phyloP scores from a whole-genome alignment of 2,888 invertebrate species.

The Amaurobius ferox region DNA sequence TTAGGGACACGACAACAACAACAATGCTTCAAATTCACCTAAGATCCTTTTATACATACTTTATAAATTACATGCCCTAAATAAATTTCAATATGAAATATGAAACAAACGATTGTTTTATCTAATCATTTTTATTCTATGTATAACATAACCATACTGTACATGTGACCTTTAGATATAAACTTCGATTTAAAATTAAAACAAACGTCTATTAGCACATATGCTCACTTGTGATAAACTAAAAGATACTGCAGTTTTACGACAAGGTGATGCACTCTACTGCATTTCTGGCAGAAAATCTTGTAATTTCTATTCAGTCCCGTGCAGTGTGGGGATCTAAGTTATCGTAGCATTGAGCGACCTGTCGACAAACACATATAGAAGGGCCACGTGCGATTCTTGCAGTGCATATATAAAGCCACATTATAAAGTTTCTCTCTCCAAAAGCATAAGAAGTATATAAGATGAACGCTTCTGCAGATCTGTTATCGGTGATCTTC shows the following conservation, averaged over 20 bases:
- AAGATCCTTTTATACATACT: too few relatives aligned
- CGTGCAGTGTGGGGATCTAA: slow-evolving; percentile 10
- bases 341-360: slow-evolving; percentile 57
- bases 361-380: slow-evolving; percentile 53
- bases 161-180: too few relatives aligned
- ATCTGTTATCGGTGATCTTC: not conserved
- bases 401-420: slow-evolving; percentile 60
- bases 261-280: not conserved
- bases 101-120: too few relatives aligned
- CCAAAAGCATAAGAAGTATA: slow-evolving; percentile 22
- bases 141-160: too few relatives aligned
- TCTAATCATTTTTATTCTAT: too few relatives aligned
- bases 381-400: slow-evolving; percentile 46
- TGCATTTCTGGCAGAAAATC: not conserved
- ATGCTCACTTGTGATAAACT: not conserved
- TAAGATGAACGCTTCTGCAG: slow-evolving; percentile 8
- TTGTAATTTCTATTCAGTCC: slow-evolving; percentile 60
- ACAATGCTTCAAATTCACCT: too few relatives aligned
- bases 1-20: too few relatives aligned
- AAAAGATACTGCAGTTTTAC: not conserved
- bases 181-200: too few relatives aligned
- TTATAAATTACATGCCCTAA: too few relatives aligned
- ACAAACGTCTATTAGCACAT: too few relatives aligned
- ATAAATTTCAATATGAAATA: too few relatives aligned
- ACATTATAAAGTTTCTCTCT: slow-evolving; percentile 15